phyloP scores from a whole-genome alignment of 1,140 invertebrate species.

The Anthonomus grandis region DNA sequence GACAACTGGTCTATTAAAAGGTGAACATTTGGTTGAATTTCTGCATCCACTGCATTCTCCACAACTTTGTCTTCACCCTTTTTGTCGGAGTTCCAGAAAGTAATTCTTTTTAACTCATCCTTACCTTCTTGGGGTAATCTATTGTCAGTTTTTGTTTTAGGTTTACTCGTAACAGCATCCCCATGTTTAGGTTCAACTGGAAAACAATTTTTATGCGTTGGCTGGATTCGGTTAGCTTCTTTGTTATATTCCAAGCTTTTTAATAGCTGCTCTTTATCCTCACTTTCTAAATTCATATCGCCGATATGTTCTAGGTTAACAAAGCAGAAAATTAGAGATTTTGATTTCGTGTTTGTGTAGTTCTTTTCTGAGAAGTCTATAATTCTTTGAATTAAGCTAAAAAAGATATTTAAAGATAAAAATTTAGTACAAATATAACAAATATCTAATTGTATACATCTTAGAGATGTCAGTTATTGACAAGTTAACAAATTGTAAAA shows the following conservation, averaged over 20 bases:
- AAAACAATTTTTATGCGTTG: conserved; percentile 14
- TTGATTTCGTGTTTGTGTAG: conserved; percentile 32
- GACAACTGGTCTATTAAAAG: conserved; percentile 22
- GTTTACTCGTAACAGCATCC: conserved; percentile 27
- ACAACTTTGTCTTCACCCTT: background rate
- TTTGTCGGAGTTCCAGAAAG: conserved; percentile 8
- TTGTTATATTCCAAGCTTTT: conserved; percentile 11
- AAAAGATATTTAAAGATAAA: no score
- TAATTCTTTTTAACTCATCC: conserved; percentile 1
- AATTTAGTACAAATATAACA: no score
- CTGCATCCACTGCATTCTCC: background rate
- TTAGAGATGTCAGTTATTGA: no score
- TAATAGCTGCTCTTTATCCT: conserved; percentile 15
- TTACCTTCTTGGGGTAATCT: conserved; percentile 6
- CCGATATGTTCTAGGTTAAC: conserved; percentile 18
- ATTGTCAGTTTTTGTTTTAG: conserved; percentile 15
- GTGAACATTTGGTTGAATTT: conserved; percentile 11
- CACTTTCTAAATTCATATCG: conserved; percentile 27
- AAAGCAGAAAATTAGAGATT: conserved; percentile 26
- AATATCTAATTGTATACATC: no score
- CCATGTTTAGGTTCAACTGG: conserved; percentile 27
- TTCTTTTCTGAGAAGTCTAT: conserved; percentile 30
- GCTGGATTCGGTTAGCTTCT: background rate
- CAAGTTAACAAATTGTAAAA: no score
- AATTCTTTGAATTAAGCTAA: conserved; percentile 30